phyloP scores from a whole-genome alignment of 2,888 invertebrate genomes.

The Napeogenes inachia region DNA sequence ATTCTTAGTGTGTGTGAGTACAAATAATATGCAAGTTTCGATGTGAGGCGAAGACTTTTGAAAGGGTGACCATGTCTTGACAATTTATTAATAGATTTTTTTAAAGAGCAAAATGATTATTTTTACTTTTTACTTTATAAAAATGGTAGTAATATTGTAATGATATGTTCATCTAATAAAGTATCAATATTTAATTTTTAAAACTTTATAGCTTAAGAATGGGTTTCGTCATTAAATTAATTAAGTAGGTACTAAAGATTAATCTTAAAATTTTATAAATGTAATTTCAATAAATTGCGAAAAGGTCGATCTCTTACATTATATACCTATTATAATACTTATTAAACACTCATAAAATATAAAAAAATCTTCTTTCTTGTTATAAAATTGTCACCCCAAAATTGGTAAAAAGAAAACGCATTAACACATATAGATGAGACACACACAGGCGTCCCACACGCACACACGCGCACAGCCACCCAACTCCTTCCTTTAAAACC shows the following conservation, averaged over 20 bases:
- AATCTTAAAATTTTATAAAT: too few species aligned
- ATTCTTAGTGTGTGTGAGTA: conserved; percentile 40
- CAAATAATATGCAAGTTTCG: conserved; percentile 72
- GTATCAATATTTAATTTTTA: too few species aligned
- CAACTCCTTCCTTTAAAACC: conserved; percentile 58
- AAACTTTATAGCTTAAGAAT: too few species aligned
- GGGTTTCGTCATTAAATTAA: too few species aligned
- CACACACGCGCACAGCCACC: conserved; percentile 40
- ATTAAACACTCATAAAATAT: background rate
- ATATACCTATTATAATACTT: too few species aligned
- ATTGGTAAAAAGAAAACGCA: conserved; percentile 79
- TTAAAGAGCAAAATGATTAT: background rate
- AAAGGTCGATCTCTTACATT: background rate
- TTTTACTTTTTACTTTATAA: background rate
- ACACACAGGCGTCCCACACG: conserved; percentile 57
- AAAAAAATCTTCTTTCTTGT: conserved; percentile 8
- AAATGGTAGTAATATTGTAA: too few species aligned
- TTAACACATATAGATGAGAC: conserved; percentile 77
- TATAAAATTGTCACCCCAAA: conserved; percentile 53
- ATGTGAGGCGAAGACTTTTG: conserved; percentile 61
- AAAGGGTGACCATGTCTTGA: conserved; percentile 51
- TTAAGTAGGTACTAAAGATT: too few species aligned
- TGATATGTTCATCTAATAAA: too few species aligned
- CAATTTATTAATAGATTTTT: background rate
- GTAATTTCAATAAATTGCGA: background rate